phyloP scores from a whole-genome alignment of 2,888 invertebrate genomes.

The Notodonta ziczac region DNA sequence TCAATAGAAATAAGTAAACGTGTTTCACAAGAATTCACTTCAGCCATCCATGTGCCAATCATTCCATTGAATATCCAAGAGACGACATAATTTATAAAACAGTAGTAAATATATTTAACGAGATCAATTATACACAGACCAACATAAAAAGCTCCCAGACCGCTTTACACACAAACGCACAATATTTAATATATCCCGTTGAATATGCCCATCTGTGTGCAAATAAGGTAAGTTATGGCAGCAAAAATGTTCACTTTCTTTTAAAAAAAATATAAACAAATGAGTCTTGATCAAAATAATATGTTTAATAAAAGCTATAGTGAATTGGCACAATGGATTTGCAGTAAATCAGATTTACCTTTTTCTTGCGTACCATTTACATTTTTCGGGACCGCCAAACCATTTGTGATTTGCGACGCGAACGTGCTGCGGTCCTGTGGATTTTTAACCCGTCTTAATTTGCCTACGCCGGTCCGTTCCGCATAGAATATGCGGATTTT shows the following conservation, averaged over 20 bases:
- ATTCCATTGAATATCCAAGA: conserved; percentile 23
- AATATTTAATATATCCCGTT: no score
- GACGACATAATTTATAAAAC: conserved; percentile 9
- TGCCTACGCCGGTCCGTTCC: neutral
- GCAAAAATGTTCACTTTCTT: no score
- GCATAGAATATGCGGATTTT: no score
- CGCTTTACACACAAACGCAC: no score
- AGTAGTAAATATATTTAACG: neutral
- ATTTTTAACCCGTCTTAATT: conserved; percentile 7
- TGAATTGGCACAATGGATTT: conserved; percentile 36
- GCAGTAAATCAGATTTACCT: conserved; percentile 53
- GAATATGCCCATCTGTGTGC: no score
- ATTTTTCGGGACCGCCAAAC: conserved; percentile 84
- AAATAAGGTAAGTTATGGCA: no score
- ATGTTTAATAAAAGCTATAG: neutral
- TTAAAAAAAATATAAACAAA: no score
- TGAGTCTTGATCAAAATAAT: no score
- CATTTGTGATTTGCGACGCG: conserved; percentile 89
- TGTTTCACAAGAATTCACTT: conserved; percentile 24
- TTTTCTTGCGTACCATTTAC: conserved; percentile 50
- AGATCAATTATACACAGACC: no score
- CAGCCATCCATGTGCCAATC: conserved; percentile 35
- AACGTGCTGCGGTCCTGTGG: conserved; percentile 87
- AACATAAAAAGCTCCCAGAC: no score
- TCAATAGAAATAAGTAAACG: neutral